These are phyloP conservation scores for Polydrusus cervinus DNA, from an alignment of 2,888 invertebrate genomes.

Conservation along the genomic window DNA sequence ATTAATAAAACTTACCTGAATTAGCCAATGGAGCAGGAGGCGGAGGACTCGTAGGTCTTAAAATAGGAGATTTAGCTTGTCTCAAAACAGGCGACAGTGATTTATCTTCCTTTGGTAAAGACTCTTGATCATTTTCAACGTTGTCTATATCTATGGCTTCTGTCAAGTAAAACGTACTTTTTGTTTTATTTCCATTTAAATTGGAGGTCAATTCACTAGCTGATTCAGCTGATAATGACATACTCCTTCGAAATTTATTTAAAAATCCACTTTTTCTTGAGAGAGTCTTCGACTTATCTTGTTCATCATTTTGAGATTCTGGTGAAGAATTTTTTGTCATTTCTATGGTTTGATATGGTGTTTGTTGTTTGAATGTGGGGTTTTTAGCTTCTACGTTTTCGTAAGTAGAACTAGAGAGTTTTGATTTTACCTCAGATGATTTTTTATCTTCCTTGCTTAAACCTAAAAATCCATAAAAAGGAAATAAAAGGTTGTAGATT, in stretches of 20 bases:
- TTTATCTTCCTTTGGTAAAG: slow-evolving; percentile 32
- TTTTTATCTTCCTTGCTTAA: slow-evolving; percentile 45
- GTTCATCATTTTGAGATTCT: slow-evolving; percentile 43
- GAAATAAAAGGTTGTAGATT: background rate
- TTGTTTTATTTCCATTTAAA: slow-evolving; percentile 59
- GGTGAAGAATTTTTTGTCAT: slow-evolving; percentile 29
- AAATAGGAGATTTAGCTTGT: slow-evolving; percentile 38
- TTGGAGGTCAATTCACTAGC: slow-evolving; percentile 73
- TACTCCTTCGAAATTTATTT: slow-evolving; percentile 77
- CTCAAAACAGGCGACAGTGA: slow-evolving; percentile 52
- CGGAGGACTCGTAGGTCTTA: slow-evolving; percentile 64
- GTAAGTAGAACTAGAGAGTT: slow-evolving; percentile 20
- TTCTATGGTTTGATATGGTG: slow-evolving; percentile 42
- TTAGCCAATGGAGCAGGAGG: slow-evolving; percentile 64
- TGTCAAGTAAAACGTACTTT: slow-evolving; percentile 82
- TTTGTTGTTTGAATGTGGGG: slow-evolving; percentile 22
- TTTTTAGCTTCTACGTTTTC: slow-evolving; percentile 42
- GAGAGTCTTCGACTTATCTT: slow-evolving; percentile 41
- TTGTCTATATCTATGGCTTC: slow-evolving; percentile 78
- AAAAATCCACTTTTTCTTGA: slow-evolving; percentile 61
- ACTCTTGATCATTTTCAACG: slow-evolving; percentile 55
- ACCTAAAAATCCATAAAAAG: slow-evolving; percentile 14
- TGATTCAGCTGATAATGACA: slow-evolving; percentile 75
- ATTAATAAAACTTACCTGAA: slow-evolving; percentile 43
- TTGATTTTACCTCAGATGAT: slow-evolving; percentile 17